Base-by-base conservation (phyloP, 2,888 invertebrate genomes). In the Nezara viridula region DNA sequence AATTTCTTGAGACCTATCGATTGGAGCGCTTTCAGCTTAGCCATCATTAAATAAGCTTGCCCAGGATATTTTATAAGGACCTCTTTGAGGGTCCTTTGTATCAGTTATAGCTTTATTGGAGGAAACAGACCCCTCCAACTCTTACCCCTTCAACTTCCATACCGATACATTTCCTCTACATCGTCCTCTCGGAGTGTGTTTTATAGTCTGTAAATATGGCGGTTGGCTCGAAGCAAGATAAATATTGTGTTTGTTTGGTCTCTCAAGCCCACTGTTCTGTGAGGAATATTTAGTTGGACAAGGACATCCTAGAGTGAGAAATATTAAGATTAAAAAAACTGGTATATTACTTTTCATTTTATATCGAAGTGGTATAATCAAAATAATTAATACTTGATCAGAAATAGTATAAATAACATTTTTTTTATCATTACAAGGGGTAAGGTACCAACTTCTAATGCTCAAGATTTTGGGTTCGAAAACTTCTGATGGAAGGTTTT, bases 21-120 rank as follows among this genome's bases (percentile, higher is more conserved):
- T 73, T 37, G 66, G 66, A 19, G 32, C 6, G 37, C 66, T 73
- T 73, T 73, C 32, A 73, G 66, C 66, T 73, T 73, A 73, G 66
- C 66, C 66, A 73, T 73, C 66, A 73, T 73, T 73, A 73, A 73
- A 73, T 73, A 73, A 73, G 66, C 66, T 73, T 19, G 66, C 21
- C 66, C 66, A 73, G 66, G 66, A 73, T 73, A 73, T 73, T 73
- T 73, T 37, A 32, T 73, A 73, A 73, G 66, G 66, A 73, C 66
- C 37, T 73, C 66, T 73, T 73, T 73, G 66, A 73, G 37, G 66
- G 66, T 37, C 37, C 66, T 73, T 73, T 73, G 66, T 73, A 73
- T 73, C 66, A 73, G 66, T 73, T 73, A 73, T 37, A 37, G 66
- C 32, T 73, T 73, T 73, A 73, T 73, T 73, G 66, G 66, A 73